A percentile compares a stretch with the other conserved stretches of the same genome.
Conservation (phyloP, 2,888 invertebrate genomes). For the Eurytoma californica region DNA sequence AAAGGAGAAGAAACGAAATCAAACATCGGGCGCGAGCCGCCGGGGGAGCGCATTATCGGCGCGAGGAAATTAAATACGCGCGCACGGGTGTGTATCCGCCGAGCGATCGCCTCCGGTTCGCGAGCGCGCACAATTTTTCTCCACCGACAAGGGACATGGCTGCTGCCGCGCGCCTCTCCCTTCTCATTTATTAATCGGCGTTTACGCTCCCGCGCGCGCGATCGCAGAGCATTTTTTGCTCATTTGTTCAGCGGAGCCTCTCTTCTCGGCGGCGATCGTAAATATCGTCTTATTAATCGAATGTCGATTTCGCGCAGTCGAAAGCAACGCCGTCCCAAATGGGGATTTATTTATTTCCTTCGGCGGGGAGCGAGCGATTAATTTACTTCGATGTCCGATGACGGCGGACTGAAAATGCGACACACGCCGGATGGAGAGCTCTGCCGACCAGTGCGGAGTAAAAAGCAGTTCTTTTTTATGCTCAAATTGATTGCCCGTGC, state of each 20-base stretch:
- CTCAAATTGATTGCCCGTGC: neutral
- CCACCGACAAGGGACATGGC: conserved; percentile 32
- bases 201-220: conserved; percentile 22
- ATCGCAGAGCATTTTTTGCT: conserved; percentile 2
- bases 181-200: conserved; percentile 43
- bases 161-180: neutral
- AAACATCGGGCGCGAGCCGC: neutral
- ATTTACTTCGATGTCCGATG: conserved; percentile 26
- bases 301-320: conserved; percentile 5
- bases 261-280: neutral
- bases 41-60: neutral
- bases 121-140: conserved; percentile 39
- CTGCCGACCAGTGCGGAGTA: neutral
- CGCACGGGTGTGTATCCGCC: conserved; percentile 15
- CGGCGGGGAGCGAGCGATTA: neutral
- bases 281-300: conserved; percentile 21
- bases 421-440: neutral
- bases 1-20: neutral
- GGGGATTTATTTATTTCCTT: conserved; percentile 26
- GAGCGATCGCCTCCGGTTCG: conserved; percentile 19
- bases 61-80: conserved; percentile 36
- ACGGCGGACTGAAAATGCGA: neutral
- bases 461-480: neutral
- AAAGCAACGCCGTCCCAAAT: neutral
- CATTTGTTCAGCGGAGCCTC: conserved; percentile 7